Conservation (phyloP, 2,888 invertebrate genomes). For the Pammene fasciana region DNA sequence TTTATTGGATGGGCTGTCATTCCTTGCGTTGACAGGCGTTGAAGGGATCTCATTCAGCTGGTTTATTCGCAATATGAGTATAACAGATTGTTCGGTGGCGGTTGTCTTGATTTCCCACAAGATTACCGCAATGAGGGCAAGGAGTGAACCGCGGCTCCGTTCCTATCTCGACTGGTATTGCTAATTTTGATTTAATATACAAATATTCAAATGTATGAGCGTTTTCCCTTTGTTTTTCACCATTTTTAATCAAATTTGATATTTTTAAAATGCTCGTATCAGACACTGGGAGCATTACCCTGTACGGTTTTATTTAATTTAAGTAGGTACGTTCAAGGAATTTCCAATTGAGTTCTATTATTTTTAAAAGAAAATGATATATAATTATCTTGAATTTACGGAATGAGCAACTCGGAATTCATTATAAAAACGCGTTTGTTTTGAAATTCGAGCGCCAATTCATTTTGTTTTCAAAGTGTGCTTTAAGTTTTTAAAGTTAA, state of each 20-base stretch:
- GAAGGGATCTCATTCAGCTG: constrained; percentile 56
- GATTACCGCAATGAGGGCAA: constrained; percentile 71
- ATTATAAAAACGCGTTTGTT: too few relatives aligned
- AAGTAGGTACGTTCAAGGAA: too few relatives aligned
- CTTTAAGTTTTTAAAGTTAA: too few relatives aligned
- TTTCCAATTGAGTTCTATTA: too few relatives aligned
- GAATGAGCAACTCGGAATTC: too few relatives aligned
- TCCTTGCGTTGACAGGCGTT: constrained; percentile 29
- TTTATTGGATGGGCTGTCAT: constrained; percentile 24
- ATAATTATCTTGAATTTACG: too few relatives aligned
- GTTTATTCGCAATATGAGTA: constrained; percentile 55
- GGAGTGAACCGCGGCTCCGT: constrained; percentile 64
- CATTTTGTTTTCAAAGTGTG: too few relatives aligned
- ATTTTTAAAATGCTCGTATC: neutral
- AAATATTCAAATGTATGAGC: constrained; percentile 50
- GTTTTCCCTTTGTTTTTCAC: constrained; percentile 45
- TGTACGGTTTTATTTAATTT: neutral
- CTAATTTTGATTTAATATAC: constrained; percentile 59
- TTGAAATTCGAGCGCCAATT: too few relatives aligned
- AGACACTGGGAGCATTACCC: neutral
- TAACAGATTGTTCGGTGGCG: constrained; percentile 70
- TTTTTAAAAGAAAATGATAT: too few relatives aligned
- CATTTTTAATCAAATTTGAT: neutral
- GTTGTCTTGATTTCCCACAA: constrained; percentile 74
- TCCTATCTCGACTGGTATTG: constrained; percentile 55